These are phyloP conservation scores for Mallotus villosus DNA, from an alignment of 2,797 vertebrate genomes.

Conservation along the genomic window DNA sequence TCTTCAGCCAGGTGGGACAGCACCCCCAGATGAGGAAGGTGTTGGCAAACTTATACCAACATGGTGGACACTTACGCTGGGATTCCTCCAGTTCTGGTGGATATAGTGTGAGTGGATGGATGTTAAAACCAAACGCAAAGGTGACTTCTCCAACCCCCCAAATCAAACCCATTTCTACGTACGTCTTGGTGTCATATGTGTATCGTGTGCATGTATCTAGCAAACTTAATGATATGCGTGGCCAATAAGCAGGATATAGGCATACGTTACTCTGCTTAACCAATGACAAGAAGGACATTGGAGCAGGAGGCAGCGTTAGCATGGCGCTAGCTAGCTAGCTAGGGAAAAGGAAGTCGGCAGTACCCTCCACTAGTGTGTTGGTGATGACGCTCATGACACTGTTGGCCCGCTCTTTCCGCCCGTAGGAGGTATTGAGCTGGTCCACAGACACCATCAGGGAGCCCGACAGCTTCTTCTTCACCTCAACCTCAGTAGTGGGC, in stretches of 20 bases:
- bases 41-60: slow-evolving; percentile 99
- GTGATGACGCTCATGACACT: slow-evolving; percentile 96
- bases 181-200: too few species aligned
- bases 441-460: slow-evolving; percentile 98
- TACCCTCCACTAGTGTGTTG: slow-evolving; percentile 98
- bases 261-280: slow-evolving; percentile 69
- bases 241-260: slow-evolving; percentile 75
- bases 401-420: slow-evolving; percentile 95
- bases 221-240: slow-evolving; percentile 65
- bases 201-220: slow-evolving; percentile 71
- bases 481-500: slow-evolving; percentile 93
- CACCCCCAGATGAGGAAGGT: slow-evolving; percentile 99
- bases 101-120: slow-evolving; percentile 55
- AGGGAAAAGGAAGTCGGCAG: slow-evolving; percentile 50
- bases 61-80: slow-evolving; percentile 96
- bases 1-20: slow-evolving; percentile 87
- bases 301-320: slow-evolving; percentile 15
- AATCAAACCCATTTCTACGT: too few species aligned
- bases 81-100: slow-evolving; percentile 94
- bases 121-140: background rate
- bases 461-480: slow-evolving; percentile 96
- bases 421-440: slow-evolving; percentile 93
- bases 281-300: slow-evolving; percentile 72
- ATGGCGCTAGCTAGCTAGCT: slow-evolving; percentile 1
- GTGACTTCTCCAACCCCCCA: background rate